These are phyloP conservation scores for Oreochromis mossambicus DNA, from an alignment of 2,797 vertebrate species.

Conservation along the genomic window DNA sequence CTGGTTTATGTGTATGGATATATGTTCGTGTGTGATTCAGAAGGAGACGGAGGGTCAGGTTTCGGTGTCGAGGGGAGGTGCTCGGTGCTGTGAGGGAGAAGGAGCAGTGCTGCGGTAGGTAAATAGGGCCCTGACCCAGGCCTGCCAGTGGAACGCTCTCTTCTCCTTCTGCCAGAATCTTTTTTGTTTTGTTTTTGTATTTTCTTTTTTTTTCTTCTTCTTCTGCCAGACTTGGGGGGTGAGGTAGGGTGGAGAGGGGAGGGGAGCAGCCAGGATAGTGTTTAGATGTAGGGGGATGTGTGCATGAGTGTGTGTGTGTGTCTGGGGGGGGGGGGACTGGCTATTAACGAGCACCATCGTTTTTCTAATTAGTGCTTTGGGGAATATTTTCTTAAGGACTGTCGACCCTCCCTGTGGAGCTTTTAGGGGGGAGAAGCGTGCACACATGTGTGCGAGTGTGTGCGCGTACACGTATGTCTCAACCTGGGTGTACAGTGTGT, in stretches of 20 bases:
- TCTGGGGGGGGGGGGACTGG: not conserved
- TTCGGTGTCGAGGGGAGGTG: slow-evolving; percentile 57
- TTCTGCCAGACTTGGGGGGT: slow-evolving; percentile 35
- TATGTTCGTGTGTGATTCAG: slow-evolving; percentile 17
- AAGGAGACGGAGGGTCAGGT: slow-evolving; percentile 41
- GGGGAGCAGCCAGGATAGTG: slow-evolving; percentile 8
- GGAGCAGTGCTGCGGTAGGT: slow-evolving; percentile 80
- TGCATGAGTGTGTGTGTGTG: slow-evolving; percentile 12
- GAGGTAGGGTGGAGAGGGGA: not conserved
- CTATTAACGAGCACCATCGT: slow-evolving; percentile 77
- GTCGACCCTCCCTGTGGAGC: slow-evolving; percentile 71
- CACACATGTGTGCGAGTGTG: not conserved
- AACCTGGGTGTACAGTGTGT: slow-evolving; percentile 3
- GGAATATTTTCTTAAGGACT: slow-evolving; percentile 80
- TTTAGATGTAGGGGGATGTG: slow-evolving; percentile 10
- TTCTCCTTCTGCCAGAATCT: slow-evolving; percentile 67
- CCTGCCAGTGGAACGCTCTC: slow-evolving; percentile 71
- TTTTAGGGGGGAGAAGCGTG: slow-evolving; percentile 40
- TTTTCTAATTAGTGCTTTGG: slow-evolving; percentile 83
- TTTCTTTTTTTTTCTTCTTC: slow-evolving; percentile 29
- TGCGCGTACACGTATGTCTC: not conserved
- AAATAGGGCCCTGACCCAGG: slow-evolving; percentile 76
- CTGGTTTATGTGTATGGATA: slow-evolving; percentile 20
- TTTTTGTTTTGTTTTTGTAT: slow-evolving; percentile 67
- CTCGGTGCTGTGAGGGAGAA: slow-evolving; percentile 52